phyloP scores from a whole-genome alignment of 2,797 vertebrate genomes.

The Orestias chungarensis region DNA sequence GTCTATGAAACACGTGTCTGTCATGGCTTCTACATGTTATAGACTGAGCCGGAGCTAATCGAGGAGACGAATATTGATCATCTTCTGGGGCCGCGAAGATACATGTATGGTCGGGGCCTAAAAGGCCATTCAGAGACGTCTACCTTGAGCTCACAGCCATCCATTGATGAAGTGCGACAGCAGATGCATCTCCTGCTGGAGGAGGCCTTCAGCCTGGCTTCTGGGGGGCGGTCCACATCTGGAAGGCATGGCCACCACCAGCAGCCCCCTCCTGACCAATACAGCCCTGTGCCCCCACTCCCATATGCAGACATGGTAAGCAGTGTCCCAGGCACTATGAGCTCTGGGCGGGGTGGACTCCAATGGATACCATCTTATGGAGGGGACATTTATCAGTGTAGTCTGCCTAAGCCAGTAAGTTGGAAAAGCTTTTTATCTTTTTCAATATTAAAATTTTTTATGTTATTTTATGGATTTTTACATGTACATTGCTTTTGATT shows the following conservation, averaged over 20 bases:
- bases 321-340: slow-evolving; percentile 94
- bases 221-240: slow-evolving; percentile 89
- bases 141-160: slow-evolving; percentile 98
- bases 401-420: slow-evolving; percentile 93
- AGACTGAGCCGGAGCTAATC: slow-evolving; percentile 97
- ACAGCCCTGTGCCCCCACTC: slow-evolving; percentile 85
- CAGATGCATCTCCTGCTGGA: slow-evolving; percentile 99
- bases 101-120: slow-evolving; percentile 83
- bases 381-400: slow-evolving; percentile 93
- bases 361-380: slow-evolving; percentile 96
- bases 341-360: slow-evolving; percentile 83
- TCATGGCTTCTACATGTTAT: slow-evolving; percentile 16
- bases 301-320: slow-evolving; percentile 94
- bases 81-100: slow-evolving; percentile 81
- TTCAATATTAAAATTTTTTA: too few relatives aligned
- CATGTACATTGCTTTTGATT: too few relatives aligned
- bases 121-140: slow-evolving; percentile 98
- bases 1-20: background rate
- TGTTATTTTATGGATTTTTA: too few relatives aligned
- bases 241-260: slow-evolving; percentile 84
- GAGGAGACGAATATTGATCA: slow-evolving; percentile 97
- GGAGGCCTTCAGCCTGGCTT: slow-evolving; percentile 97
- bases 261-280: slow-evolving; percentile 79
- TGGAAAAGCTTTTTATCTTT: slow-evolving; percentile 3
- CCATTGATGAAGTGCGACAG: slow-evolving; percentile 96